Evolutionary conservation across 1,140 invertebrate species (phyloP).

Genomic region (Aphis gossypii): DNA sequence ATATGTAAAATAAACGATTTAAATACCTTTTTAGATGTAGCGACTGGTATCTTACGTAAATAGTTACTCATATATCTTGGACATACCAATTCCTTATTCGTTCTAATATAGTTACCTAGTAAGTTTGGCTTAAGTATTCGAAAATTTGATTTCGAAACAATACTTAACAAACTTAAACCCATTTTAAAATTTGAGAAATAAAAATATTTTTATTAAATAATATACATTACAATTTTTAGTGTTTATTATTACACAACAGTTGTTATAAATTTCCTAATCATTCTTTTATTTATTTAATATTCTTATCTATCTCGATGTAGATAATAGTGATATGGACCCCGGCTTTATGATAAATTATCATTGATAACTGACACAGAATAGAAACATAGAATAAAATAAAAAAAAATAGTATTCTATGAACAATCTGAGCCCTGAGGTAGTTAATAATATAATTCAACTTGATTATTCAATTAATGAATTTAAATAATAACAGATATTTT

Average conservation of each 20-base stretch:
- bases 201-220: neutral
- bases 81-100: neutral
- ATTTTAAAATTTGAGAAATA: neutral
- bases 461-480: no score
- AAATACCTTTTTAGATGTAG: slow-evolving; percentile 10
- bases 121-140: slow-evolving; percentile 6
- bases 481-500: no score
- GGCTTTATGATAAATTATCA: neutral
- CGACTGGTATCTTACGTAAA: slow-evolving; percentile 21
- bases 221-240: neutral
- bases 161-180: slow-evolving; percentile 49
- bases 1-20: neutral
- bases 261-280: neutral
- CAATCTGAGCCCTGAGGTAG: no score
- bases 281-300: no score
- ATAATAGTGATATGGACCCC: neutral
- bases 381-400: no score
- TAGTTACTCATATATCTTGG: neutral
- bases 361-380: neutral
- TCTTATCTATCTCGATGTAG: no score
- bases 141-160: slow-evolving; percentile 36
- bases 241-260: neutral
- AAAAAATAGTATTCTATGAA: no score
- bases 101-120: neutral
- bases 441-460: no score